Evolutionary conservation across 2,888 invertebrate species (phyloP).

Genomic region (Nymphalis c-album): DNA sequence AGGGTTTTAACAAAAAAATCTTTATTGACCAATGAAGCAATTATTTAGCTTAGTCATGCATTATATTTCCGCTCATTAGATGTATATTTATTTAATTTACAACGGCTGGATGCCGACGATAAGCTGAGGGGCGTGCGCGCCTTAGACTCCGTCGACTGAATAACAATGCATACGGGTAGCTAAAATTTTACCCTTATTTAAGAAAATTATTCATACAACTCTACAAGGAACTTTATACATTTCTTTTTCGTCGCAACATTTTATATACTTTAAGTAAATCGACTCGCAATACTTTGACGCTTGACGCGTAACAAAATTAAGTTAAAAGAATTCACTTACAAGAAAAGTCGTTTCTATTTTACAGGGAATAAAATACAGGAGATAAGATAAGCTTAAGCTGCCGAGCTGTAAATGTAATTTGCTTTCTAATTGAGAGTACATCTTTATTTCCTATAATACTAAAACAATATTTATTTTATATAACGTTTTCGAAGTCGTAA

Average conservation of each 20-base stretch:
- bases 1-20: slow-evolving; percentile 1
- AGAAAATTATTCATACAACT: slow-evolving; percentile 50
- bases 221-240: slow-evolving; percentile 27
- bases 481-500: no score
- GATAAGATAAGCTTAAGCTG: slow-evolving; percentile 45
- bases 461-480: slow-evolving; percentile 25
- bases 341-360: slow-evolving; percentile 46
- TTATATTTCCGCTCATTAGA: slow-evolving; percentile 80
- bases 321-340: slow-evolving; percentile 49
- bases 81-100: slow-evolving; percentile 82
- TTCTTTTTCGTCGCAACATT: slow-evolving; percentile 48
- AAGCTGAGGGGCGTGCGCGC: slow-evolving; percentile 76
- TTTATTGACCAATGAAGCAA: slow-evolving; percentile 63
- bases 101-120: slow-evolving; percentile 77
- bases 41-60: slow-evolving; percentile 77
- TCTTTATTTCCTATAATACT: slow-evolving; percentile 41
- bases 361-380: slow-evolving; percentile 46
- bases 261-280: slow-evolving; percentile 46
- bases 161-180: slow-evolving; percentile 72
- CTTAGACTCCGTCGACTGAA: slow-evolving; percentile 71
- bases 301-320: slow-evolving; percentile 56
- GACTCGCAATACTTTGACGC: slow-evolving; percentile 46
- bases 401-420: slow-evolving; percentile 54
- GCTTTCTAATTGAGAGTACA: slow-evolving; percentile 48
- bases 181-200: slow-evolving; percentile 64